These are phyloP conservation scores for Apocrypta bakeri DNA, from an alignment of 1,140 invertebrate genomes.

Conservation along the genomic window DNA sequence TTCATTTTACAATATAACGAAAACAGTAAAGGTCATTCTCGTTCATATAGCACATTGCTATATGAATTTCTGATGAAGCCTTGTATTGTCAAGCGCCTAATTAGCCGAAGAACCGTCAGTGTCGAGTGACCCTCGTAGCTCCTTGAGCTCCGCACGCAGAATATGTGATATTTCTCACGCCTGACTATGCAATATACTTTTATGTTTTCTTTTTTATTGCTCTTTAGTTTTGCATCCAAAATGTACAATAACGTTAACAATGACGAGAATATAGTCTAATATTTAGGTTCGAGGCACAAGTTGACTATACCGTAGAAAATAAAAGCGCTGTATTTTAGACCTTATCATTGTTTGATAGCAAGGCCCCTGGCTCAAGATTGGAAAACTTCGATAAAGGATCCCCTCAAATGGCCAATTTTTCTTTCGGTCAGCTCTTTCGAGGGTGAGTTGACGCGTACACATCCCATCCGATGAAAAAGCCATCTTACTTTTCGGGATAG, in stretches of 20 bases:
- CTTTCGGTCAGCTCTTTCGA: constrained; percentile 63
- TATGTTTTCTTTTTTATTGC: no score
- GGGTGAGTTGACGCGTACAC: constrained; percentile 63
- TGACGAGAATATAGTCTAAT: no score
- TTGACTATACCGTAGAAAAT: no score
- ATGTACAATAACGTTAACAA: no score
- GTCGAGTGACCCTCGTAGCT: not conserved
- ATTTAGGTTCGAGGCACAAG: no score
- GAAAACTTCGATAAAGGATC: constrained; percentile 47
- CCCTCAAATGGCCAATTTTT: constrained; percentile 63
- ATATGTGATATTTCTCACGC: no score
- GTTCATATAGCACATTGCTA: not conserved
- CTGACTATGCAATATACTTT: no score
- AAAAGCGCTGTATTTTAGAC: no score
- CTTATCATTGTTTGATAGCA: not conserved
- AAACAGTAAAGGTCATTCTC: not conserved
- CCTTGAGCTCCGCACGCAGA: no score
- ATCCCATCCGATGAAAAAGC: not conserved
- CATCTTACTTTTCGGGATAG: no score
- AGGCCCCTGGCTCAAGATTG: constrained; percentile 32
- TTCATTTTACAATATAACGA: not conserved
- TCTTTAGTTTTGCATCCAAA: no score
- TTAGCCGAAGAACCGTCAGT: not conserved
- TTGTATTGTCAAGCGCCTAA: not conserved
- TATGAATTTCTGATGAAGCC: no score